phyloP scores from a whole-genome alignment of 2,888 invertebrate species.

The Aplocera efformata region DNA sequence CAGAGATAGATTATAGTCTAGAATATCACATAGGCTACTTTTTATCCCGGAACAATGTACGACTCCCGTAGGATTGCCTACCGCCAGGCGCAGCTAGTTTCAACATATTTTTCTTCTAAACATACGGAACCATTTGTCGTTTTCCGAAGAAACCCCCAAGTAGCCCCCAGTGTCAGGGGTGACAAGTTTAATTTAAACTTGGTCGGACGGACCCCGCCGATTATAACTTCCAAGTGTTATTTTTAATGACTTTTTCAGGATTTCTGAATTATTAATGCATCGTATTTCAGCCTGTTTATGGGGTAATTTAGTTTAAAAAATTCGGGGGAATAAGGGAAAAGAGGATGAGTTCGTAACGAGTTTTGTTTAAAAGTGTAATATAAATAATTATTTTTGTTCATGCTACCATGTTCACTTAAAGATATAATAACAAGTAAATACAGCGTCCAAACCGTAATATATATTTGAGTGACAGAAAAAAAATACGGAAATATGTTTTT shows the following conservation, averaged over 20 bases:
- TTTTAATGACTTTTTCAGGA: slow-evolving; percentile 70
- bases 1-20: too few relatives aligned
- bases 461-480: too few relatives aligned
- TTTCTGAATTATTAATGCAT: slow-evolving; percentile 59
- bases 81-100: too few relatives aligned
- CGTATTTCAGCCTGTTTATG: slow-evolving; percentile 39
- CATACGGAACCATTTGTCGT: slow-evolving; percentile 32
- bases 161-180: slow-evolving; percentile 45
- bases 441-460: too few relatives aligned
- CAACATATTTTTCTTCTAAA: not conserved
- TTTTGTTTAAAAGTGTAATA: slow-evolving; percentile 7
- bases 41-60: too few relatives aligned
- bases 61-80: too few relatives aligned
- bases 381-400: not conserved
- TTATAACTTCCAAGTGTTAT: slow-evolving; percentile 72
- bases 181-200: slow-evolving; percentile 77
- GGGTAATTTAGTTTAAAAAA: slow-evolving; percentile 34
- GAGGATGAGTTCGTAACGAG: slow-evolving; percentile 8
- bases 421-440: too few relatives aligned
- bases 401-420: too few relatives aligned
- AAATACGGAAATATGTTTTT: too few relatives aligned
- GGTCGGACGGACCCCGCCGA: slow-evolving; percentile 52
- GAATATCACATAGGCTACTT: too few relatives aligned
- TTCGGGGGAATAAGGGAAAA: slow-evolving; percentile 4
- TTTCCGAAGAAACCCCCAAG: slow-evolving; percentile 26